Base-by-base conservation (phyloP, 1,140 invertebrate species). In the Macrostomum lignano region DNA sequence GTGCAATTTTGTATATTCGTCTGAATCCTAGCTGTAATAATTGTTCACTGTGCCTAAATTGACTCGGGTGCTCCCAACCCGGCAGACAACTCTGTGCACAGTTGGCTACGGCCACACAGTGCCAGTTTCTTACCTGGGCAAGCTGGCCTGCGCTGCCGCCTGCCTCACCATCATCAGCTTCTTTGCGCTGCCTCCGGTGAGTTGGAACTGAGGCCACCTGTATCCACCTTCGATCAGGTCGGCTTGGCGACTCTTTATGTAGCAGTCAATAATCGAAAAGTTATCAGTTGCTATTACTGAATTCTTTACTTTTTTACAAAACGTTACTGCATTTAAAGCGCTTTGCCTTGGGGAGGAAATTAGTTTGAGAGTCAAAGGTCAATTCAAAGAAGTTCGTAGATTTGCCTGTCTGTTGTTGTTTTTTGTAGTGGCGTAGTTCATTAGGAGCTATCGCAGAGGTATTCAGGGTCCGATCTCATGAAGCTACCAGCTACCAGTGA, bases 91-190 rank as follows among this genome's bases (percentile, higher is more conserved):
- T 25, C 64, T 86, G 40, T 84, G 77, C 53, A 86, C 79, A 10
- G 79, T 86, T 38, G 79, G 79, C 21, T 86, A 86, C 55, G 78
- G 79, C 40, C 78, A 88, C 59, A 74, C 76, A 52, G 77, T 81
- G 39, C 78, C 78, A 24, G 68, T 69, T 55, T 76, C 74, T 21
- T 79, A 74, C 74, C 69, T 73, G 45, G 76, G 76, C n/a, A 81
- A 81, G 62, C 62, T 81, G n/a, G 21, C 31, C n/a, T 15, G 11
- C 5, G 19, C n/a, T 5, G 24, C 11, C 13, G 10, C 32, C 10
- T 33, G 32, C 20, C 19, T 33, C 14, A 33, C 22, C 20, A 21
- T 33, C 11, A 33, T 33, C 17, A 25, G 22, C 3, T 33, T 33
- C 22, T 33, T 25, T 23, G 32, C 32, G 14, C 20, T 33, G 3